A percentile compares a stretch with the other conserved stretches of the same genome.
These are phyloP conservation scores for Larimichthys crocea DNA, from an alignment of 2,113 vertebrate genomes.

Conservation along the genomic window DNA sequence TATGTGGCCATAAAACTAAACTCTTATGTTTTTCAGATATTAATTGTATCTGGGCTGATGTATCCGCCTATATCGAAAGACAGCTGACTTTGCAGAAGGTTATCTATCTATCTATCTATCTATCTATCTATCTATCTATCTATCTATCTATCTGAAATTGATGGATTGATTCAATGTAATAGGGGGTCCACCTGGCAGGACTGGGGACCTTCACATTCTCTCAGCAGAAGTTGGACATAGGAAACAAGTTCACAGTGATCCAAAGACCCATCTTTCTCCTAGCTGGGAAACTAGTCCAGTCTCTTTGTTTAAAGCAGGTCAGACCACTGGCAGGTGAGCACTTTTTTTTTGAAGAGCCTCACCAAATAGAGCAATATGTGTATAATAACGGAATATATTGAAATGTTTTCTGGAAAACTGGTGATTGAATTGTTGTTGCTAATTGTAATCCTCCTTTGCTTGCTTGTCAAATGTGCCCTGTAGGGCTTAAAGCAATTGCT, in stretches of 20 bases:
- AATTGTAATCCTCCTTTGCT: not conserved
- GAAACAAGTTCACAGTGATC: constrained; percentile 73
- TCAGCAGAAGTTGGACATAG: constrained; percentile 81
- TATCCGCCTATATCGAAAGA: constrained; percentile 82
- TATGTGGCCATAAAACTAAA: not conserved
- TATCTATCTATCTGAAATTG: constrained; percentile 4
- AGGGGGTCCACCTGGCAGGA: constrained; percentile 86
- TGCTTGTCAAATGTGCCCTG: not conserved
- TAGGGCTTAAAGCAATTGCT: too few species aligned
- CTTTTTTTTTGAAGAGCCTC: not conserved
- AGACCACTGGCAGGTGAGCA: constrained; percentile 81
- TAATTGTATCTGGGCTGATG: constrained; percentile 82
- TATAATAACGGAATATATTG: too few species aligned
- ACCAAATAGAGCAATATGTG: not conserved
- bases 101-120: constrained; percentile 15
- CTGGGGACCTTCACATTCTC: constrained; percentile 88
- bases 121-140: constrained; percentile 4
- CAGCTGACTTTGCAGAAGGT: constrained; percentile 85
- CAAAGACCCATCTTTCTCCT: constrained; percentile 85
- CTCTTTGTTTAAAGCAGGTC: constrained; percentile 80
- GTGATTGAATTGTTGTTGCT: not conserved
- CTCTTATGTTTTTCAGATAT: constrained; percentile 79
- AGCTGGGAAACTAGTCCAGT: constrained; percentile 82
- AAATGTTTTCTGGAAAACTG: not conserved
- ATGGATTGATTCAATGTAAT: constrained; percentile 3